Evolutionary conservation across 2,797 vertebrate genomes (phyloP).

Genomic region (Crocidura indochinensis): DNA sequence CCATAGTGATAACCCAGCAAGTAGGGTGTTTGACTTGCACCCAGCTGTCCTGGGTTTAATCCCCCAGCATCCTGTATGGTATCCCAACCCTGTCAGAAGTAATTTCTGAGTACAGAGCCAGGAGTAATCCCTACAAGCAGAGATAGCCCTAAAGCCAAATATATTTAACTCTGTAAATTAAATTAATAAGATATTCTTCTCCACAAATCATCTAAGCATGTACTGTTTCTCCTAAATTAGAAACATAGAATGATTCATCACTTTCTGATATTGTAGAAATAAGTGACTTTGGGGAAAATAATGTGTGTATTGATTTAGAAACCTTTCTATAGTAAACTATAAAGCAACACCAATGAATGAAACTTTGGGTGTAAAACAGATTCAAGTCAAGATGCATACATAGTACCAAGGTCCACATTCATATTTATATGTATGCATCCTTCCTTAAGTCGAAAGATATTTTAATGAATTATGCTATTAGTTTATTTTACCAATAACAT

Average conservation of each 20-base stretch:
- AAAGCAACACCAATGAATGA: conserved; percentile 70
- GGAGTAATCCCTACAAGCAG: too few relatives aligned
- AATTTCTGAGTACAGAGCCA: too few relatives aligned
- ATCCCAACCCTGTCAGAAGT: too few relatives aligned
- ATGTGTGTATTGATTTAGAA: conserved; percentile 62
- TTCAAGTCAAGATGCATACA: conserved; percentile 26
- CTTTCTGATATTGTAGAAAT: conserved; percentile 77
- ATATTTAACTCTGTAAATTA: conserved; percentile 36
- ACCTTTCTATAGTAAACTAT: conserved; percentile 65
- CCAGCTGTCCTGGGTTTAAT: too few relatives aligned
- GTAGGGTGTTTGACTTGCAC: too few relatives aligned
- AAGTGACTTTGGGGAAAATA: conserved; percentile 77
- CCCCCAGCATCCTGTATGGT: too few relatives aligned
- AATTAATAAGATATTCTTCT: conserved; percentile 68
- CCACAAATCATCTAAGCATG: conserved; percentile 66
- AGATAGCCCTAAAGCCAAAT: too few relatives aligned
- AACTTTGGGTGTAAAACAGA: not conserved
- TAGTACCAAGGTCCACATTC: conserved; percentile 34
- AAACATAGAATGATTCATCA: conserved; percentile 75
- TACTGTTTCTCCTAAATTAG: conserved; percentile 74
- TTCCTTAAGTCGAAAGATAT: conserved; percentile 49
- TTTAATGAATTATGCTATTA: not conserved
- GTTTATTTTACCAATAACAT: conserved; percentile 26
- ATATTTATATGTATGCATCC: not conserved
- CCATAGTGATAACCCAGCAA: too few relatives aligned